phyloP scores from a whole-genome alignment of 2,797 vertebrate species.

The Sebastes trivittatus region DNA sequence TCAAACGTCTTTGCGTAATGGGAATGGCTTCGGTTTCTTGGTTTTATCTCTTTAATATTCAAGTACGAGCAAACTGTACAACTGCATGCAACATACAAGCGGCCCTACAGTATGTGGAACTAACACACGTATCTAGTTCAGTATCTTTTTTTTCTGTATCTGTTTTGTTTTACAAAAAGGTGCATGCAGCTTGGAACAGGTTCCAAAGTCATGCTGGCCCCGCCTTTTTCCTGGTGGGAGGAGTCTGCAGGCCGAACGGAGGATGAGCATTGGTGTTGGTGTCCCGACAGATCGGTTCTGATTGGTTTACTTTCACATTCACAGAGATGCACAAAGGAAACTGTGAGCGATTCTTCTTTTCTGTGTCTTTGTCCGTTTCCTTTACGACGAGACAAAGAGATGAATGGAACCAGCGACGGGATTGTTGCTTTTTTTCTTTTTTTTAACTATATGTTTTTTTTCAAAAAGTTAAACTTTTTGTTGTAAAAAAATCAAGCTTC shows the following conservation, averaged over 20 bases:
- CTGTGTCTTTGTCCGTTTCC: constrained; percentile 36
- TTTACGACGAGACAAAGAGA: constrained; percentile 79
- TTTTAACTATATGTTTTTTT: constrained; percentile 69
- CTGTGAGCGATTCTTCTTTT: constrained; percentile 60
- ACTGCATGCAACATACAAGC: constrained; percentile 99
- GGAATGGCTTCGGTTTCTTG: constrained; percentile 98
- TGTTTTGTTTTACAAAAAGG: constrained; percentile 83
- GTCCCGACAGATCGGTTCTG: constrained; percentile 81
- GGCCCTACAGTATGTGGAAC: constrained; percentile 93
- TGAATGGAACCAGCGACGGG: constrained; percentile 80
- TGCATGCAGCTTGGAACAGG: constrained; percentile 96
- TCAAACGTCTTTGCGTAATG: constrained; percentile 89
- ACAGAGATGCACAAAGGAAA: constrained; percentile 85
- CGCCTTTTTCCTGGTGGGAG: constrained; percentile 78
- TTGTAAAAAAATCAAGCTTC: constrained; percentile 91
- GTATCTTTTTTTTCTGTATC: constrained; percentile 81
- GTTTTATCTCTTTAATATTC: constrained; percentile 92
- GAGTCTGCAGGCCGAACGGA: constrained; percentile 83
- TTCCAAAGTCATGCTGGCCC: constrained; percentile 93
- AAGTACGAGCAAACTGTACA: constrained; percentile 99
- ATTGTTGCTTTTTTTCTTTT: constrained; percentile 74
- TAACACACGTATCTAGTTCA: constrained; percentile 93
- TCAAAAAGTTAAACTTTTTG: constrained; percentile 88
- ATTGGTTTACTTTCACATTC: constrained; percentile 84
- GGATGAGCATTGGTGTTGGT: constrained; percentile 81